phyloP scores from a whole-genome alignment of 2,113 vertebrate species.

The Cephalophus harveyi region DNA sequence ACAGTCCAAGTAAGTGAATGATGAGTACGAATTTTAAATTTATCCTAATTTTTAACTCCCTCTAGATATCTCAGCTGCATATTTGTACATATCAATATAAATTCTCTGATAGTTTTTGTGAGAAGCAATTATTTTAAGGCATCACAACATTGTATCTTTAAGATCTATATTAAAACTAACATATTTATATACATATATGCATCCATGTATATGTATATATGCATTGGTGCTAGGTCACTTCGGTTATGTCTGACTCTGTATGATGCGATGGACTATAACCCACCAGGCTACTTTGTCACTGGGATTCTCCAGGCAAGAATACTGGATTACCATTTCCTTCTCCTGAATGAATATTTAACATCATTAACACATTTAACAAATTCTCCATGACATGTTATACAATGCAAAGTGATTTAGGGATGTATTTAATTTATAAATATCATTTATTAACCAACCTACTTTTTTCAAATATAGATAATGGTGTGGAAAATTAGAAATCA shows the following conservation, averaged over 20 bases:
- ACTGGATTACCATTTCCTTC: background rate
- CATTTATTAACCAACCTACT: background rate
- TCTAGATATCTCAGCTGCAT: background rate
- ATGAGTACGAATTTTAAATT: background rate
- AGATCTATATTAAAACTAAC: background rate
- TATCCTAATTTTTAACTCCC: background rate
- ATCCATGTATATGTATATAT: background rate
- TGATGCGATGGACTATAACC: accelerated
- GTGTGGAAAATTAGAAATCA: background rate
- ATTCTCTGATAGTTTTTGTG: background rate
- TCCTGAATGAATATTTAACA: background rate
- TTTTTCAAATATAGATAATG: background rate
- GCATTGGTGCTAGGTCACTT: background rate
- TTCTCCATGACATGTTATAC: background rate
- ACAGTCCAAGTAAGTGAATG: background rate
- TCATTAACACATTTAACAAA: background rate
- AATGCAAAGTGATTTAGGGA: background rate
- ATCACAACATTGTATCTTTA: background rate
- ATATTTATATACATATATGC: too few relatives aligned
- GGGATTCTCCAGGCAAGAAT: background rate
- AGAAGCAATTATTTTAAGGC: background rate
- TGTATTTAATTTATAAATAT: background rate
- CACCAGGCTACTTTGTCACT: background rate
- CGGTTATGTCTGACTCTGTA: background rate
- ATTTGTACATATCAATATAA: background rate